A percentile compares a stretch with the other conserved stretches of the same genome.
phyloP scores from a whole-genome alignment of 1,140 invertebrate species.

The Drosophila prosaltans region DNA sequence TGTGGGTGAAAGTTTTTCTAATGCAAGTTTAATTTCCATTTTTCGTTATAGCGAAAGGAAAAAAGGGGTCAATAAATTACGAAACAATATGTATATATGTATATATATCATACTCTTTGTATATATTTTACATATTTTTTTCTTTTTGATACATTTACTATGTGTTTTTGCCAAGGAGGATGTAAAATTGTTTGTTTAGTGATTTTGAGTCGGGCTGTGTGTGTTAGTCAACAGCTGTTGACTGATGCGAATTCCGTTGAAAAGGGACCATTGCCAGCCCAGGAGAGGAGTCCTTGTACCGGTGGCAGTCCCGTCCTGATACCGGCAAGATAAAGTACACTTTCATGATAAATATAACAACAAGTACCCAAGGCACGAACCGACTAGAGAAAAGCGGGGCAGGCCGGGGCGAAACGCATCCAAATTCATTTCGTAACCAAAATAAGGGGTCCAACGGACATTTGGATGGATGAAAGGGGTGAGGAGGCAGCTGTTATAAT shows the following conservation, averaged over 20 bases:
- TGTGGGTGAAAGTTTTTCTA: slow-evolving; percentile 46
- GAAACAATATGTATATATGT: slow-evolving; percentile 58
- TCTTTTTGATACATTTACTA: not conserved
- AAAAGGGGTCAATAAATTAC: slow-evolving; percentile 59
- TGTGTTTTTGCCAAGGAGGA: slow-evolving; percentile 40
- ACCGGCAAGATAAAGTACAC: slow-evolving; percentile 76
- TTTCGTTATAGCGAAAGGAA: slow-evolving; percentile 22
- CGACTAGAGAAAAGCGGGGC: slow-evolving; percentile 33
- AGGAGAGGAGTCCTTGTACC: slow-evolving; percentile 41
- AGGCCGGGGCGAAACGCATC: slow-evolving; percentile 55
- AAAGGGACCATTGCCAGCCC: slow-evolving; percentile 28
- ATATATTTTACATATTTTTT: slow-evolving; percentile 23
- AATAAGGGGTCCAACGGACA: not conserved
- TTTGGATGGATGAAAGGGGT: not conserved
- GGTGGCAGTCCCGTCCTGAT: slow-evolving; percentile 7
- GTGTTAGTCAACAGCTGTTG: slow-evolving; percentile 59
- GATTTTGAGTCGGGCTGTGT: slow-evolving; percentile 36
- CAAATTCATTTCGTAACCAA: slow-evolving; percentile 58
- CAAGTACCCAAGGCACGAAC: slow-evolving; percentile 79
- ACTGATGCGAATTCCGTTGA: slow-evolving; percentile 54
- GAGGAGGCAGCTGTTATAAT: slow-evolving; percentile 75
- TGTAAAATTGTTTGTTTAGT: slow-evolving; percentile 65
- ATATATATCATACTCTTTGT: slow-evolving; percentile 24
- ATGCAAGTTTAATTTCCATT: slow-evolving; percentile 75
- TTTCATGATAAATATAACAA: slow-evolving; percentile 79